Evolutionary conservation across 37 sponge, comb jelly and placozoan genomes (phyloP), one percentile per base, ranked within the genome.

Genomic region (Eunapius fragilis): DNA sequence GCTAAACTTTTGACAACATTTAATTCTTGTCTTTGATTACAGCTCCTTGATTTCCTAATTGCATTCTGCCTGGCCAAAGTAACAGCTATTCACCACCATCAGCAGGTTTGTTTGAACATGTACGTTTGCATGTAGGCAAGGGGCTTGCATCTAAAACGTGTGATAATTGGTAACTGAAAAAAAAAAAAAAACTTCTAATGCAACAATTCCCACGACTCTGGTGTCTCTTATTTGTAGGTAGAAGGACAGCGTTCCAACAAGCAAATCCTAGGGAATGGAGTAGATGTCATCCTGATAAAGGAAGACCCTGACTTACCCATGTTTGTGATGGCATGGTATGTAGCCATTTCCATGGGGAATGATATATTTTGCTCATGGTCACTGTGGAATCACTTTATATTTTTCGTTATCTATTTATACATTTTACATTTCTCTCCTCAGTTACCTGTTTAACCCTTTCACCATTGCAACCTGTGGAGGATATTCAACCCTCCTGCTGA

Each of bases 371-470:
- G 4, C 25, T 34, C 45, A 70, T 82, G 28, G 24, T 71, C 14
- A 25, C 71, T 69, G 31, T 70, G n/a, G 26, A 26, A 30, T 10
- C 13, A 25, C 30, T 78, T 45, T 45, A 25, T 25, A 80, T 27
- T 67, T 58, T 35, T 31, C 13, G 28, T 47, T 80, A 31, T 26
- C 33, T 31, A 70, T 7, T 70, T 28, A 70, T 35, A 75, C 75
- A 75, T 30, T 22, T 23, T 6, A 25, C 75, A 3, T 35, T 75
- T 37, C 31, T 13, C 33, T 47, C 14, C 72, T n/a, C 68, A 96
- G 97, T 67, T 96, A 96, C 76, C 73, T 91, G n/a, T 71, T 96
- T 47, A 91, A 94, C 47, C 97, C 97, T 12, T 94, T 81, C 75
- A 77, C 95, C 71, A 89, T 96, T 25, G 36, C 91, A n/a, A 67